Evolutionary conservation across 2,797 vertebrate genomes (phyloP).

Genomic region (Scleropages formosus): DNA sequence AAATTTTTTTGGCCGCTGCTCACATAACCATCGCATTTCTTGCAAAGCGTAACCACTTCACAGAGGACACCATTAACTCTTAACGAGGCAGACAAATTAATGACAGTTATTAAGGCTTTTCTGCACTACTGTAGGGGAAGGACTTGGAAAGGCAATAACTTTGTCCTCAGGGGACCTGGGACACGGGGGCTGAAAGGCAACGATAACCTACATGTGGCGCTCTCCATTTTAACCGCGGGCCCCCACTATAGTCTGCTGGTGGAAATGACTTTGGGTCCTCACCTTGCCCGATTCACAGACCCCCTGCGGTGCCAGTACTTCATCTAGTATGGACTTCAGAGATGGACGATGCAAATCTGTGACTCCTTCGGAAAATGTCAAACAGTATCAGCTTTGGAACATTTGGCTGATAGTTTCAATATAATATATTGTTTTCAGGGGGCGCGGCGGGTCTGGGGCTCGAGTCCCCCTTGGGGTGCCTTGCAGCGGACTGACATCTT

Average conservation of each 20-base stretch:
- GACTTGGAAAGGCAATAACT: conserved; percentile 35
- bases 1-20: conserved; percentile 42
- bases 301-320: no score
- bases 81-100: conserved; percentile 49
- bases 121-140: conserved; percentile 40
- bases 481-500: no score
- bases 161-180: conserved; percentile 30
- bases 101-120: conserved; percentile 54
- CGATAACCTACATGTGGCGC: conserved; percentile 22
- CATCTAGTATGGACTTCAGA: no score
- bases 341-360: no score
- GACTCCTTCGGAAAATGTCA: no score
- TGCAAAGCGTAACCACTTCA: conserved; percentile 36
- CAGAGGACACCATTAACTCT: conserved; percentile 46
- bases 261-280: not conserved
- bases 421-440: no score
- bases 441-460: no score
- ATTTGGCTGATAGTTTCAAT: no score
- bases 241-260: not conserved
- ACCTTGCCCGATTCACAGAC: conserved; percentile 11
- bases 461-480: no score
- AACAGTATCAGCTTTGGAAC: no score
- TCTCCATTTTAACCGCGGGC: conserved; percentile 11
- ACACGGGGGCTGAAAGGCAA: no score
- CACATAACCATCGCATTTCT: conserved; percentile 41